phyloP scores from a whole-genome alignment of 2,888 invertebrate genomes.

The Cactoblastis cactorum region DNA sequence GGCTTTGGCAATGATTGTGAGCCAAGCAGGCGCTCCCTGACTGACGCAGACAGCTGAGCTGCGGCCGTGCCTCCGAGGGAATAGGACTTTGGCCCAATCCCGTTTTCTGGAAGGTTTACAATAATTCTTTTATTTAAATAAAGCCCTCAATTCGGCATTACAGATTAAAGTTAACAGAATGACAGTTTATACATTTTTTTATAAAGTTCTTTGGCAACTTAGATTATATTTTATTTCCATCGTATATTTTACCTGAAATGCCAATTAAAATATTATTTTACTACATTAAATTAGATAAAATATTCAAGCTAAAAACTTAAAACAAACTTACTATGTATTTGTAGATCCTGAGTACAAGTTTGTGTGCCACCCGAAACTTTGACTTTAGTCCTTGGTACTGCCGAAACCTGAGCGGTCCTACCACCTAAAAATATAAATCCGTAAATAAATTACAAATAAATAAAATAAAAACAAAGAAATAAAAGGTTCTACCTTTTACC shows the following conservation, averaged over 20 bases:
- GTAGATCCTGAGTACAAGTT: constrained; percentile 88
- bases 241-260: no score
- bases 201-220: no score
- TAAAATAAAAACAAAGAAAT: no score
- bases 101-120: constrained; percentile 78
- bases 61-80: constrained; percentile 92
- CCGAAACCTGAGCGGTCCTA: constrained; percentile 89
- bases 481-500: no score
- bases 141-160: no score
- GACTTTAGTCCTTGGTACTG: constrained; percentile 91
- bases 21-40: constrained; percentile 90
- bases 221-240: no score
- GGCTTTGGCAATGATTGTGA: constrained; percentile 92
- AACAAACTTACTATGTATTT: constrained; percentile 83
- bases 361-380: constrained; percentile 95
- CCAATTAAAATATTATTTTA: no score
- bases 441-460: constrained; percentile 10
- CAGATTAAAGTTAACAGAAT: no score
- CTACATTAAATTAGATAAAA: no score
- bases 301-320: no score
- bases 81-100: constrained; percentile 90
- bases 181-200: no score
- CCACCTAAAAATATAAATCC: constrained; percentile 60
- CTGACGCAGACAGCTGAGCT: constrained; percentile 91
- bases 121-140: neutral